phyloP scores from a whole-genome alignment of 2,113 vertebrate genomes.

The Crotalus helleri region DNA sequence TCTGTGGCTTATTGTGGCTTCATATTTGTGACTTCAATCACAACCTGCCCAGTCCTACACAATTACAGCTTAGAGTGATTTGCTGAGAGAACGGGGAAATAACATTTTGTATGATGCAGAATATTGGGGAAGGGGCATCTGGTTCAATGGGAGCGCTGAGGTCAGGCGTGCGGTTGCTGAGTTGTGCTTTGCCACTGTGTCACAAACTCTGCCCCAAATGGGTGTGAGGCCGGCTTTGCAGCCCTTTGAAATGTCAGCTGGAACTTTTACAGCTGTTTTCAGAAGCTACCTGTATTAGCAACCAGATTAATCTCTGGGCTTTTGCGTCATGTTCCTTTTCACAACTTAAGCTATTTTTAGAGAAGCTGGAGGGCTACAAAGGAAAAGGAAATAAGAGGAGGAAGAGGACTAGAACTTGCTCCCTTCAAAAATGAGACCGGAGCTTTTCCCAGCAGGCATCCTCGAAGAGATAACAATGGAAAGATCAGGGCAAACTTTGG shows the following conservation, averaged over 20 bases:
- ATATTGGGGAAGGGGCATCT: background rate
- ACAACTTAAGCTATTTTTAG: slow-evolving; percentile 7
- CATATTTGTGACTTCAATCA: background rate
- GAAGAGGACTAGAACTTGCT: background rate
- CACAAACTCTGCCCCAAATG: background rate
- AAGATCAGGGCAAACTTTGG: background rate
- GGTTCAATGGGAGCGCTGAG: background rate
- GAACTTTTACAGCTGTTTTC: background rate
- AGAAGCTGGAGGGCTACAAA: background rate
- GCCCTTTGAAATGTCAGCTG: background rate
- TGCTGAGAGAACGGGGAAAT: background rate
- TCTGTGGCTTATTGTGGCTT: background rate
- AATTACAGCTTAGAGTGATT: background rate
- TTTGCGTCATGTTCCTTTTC: slow-evolving; percentile 14
- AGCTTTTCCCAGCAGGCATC: background rate
- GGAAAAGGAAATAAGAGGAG: no score
- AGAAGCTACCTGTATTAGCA: background rate
- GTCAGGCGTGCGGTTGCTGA: background rate
- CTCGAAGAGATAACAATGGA: no score
- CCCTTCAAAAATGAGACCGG: background rate
- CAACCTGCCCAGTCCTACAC: background rate
- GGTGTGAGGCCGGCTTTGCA: background rate
- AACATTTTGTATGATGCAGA: background rate
- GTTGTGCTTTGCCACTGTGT: background rate
- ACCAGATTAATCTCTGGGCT: background rate